Base-by-base conservation (phyloP, 2,113 vertebrate species). In the Tinamus guttatus region DNA sequence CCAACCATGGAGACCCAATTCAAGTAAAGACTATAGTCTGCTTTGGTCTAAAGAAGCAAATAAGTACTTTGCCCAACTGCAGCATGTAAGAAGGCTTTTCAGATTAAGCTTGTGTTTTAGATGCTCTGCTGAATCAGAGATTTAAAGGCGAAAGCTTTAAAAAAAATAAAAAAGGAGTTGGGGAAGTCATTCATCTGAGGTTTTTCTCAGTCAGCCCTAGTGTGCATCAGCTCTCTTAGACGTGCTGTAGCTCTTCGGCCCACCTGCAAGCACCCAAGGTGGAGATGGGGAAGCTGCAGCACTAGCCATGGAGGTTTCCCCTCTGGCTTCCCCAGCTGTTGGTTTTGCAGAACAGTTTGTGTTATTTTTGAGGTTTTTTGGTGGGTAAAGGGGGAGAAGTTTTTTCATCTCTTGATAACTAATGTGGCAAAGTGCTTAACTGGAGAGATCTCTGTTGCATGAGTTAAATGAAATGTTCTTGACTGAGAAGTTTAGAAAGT, bases 1-100 rank as follows among this genome's bases (percentile, higher is more conserved):
- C 22, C 11, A 43, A 13, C 17, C 28, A 12, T 5, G 13, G 8
- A 60, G 34, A 47, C 3, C 4, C 0, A 1, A 54, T 52, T 85
- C 43, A 73, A 18, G 19, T 6, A 60, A 52, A 51, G 21, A 18
- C 2, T 27, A 32, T 63, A 58, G 40, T 68, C 67, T 0, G 8
- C 18, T 76, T 78, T 76, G 76, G 4, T 17, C 90, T 45, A 69
- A 47, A 82, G 40, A 74, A 93, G 56, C 24, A 56, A 6, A 56
- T 34, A 81, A 71, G 9, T 4, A 32, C 4, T 28, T 56, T 71
- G 2, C 11, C 70, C 8, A 89, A 21, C 52, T 3, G 1, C 34
- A 34, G 8, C 77, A 75, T 49, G 70, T 80, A 60, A 82, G 11
- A 45, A 54, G 1, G 11, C 5, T n/a, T 70, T 59, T 21, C 30